Evolutionary conservation across 2,888 invertebrate genomes (phyloP), one percentile per base, ranked within the genome.

Genomic region (Charanyca ferruginea): DNA sequence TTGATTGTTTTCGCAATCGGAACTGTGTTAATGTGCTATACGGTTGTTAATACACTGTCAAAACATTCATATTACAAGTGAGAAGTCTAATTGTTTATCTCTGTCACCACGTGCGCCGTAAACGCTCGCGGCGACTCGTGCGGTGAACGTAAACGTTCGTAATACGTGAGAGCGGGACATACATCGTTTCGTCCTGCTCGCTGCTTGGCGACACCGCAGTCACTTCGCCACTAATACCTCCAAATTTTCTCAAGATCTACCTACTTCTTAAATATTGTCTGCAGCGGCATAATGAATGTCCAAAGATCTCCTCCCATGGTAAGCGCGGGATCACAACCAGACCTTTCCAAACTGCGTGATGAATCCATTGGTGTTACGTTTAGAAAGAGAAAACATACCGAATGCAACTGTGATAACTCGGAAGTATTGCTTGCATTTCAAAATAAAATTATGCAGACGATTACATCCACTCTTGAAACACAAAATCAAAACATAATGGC

Each of bases 341-440:
- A 49, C 18, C 49, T 49, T 28, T 49, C 49, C 9, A 49, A 49
- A 18, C 49, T 49, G 28, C 49, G 49, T 32, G 49, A 49, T 18
- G 49, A 49, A 49, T 49, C 28, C 49, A 49, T 3, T 49, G 1
- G 4, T 11, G 5, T 28, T 5, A 47, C 49, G 28, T 49, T 28
- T 18, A 49, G 18, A 49, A 49, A 28, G n/a, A 48, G 48, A 9
- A 48, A 48, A 28, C 47, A 47, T 13, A 5, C n/a, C 25, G 48
- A 48, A 48, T 48, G 28, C n/a, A 48, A 18, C 4, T 48, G n/a
- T 7, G 42, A 42, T 42, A n/a, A 42, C 42, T 42, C 42, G 42
- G 42, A 42, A 42, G 42, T 42, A 42, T 48, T 47, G 16, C 23
- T 47, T 23, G 16, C 23, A 47, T 47, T 23, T 47, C 23, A 16